A percentile compares a stretch with the other conserved stretches of the same genome.
Conservation (phyloP, 2,797 vertebrate species). For the Pipistrellus kuhlii region DNA sequence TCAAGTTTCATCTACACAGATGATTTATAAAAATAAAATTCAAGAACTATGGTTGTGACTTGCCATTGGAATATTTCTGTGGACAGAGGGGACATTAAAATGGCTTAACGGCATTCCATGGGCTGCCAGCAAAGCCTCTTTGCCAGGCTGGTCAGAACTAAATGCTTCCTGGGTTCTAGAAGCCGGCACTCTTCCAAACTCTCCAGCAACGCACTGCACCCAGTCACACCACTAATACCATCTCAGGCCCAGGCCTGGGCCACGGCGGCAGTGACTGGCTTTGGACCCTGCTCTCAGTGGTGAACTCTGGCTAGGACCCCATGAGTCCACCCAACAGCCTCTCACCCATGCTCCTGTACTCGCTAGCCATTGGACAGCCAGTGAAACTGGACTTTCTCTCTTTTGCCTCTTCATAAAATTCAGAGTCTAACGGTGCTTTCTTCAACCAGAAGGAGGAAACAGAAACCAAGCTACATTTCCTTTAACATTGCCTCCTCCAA, state of each 20-base stretch:
- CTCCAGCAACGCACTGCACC: conserved; percentile 71
- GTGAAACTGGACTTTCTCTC: background rate
- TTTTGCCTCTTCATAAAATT: conserved; percentile 15
- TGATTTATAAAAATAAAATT: background rate
- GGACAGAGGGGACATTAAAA: conserved; percentile 38
- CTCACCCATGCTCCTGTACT: background rate
- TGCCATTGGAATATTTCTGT: conserved; percentile 43
- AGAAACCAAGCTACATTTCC: background rate
- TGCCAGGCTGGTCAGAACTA: background rate
- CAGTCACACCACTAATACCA: conserved; percentile 78
- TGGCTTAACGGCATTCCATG: background rate
- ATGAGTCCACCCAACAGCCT: too few relatives aligned
- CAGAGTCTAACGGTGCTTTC: background rate
- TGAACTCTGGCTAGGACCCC: background rate
- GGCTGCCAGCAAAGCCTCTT: background rate
- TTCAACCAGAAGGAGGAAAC: background rate
- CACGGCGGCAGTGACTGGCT: conserved; percentile 78
- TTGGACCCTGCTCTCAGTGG: conserved; percentile 70
- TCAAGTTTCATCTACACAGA: conserved; percentile 14
- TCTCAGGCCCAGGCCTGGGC: conserved; percentile 77
- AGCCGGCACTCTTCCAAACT: conserved; percentile 60
- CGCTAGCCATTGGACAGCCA: background rate
- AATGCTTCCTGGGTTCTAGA: background rate
- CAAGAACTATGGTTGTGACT: background rate
- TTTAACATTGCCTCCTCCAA: background rate